A percentile compares a stretch with the other conserved stretches of the same genome.
phyloP scores from a whole-genome alignment of 2,888 invertebrate species.

The Formica aserva region DNA sequence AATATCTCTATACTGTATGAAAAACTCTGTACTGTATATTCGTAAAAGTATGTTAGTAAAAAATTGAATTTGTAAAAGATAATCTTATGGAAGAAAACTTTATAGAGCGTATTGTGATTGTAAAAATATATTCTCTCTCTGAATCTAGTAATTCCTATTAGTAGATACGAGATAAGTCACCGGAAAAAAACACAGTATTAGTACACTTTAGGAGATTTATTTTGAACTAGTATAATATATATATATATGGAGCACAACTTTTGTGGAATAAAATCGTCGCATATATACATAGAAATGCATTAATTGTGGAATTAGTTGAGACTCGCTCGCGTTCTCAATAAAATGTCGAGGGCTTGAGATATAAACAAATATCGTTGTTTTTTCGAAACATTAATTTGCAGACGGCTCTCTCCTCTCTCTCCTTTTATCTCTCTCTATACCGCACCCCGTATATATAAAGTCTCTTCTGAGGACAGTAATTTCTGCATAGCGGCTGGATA shows the following conservation, averaged over 20 bases:
- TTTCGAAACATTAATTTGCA: slow-evolving; percentile 18
- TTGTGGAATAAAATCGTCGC: slow-evolving; percentile 14
- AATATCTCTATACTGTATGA: not conserved
- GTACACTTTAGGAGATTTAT: not conserved
- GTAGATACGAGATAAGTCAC: not conserved
- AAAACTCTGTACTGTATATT: not conserved
- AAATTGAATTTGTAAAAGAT: not conserved
- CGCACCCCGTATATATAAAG: slow-evolving; percentile 34
- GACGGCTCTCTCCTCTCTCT: not conserved
- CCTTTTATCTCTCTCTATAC: not conserved
- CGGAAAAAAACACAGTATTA: not conserved
- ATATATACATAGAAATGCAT: not conserved
- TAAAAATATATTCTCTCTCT: not conserved
- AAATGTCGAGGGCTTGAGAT: slow-evolving; percentile 14
- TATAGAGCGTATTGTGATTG: not conserved
- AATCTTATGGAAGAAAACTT: not conserved
- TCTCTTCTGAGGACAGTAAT: slow-evolving; percentile 37
- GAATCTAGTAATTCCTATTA: not conserved
- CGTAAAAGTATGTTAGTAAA: no score
- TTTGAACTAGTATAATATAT: not conserved
- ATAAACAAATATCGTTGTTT: slow-evolving; percentile 32
- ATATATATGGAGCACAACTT: not conserved
- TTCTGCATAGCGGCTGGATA: slow-evolving; percentile 44
- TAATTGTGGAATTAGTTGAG: slow-evolving; percentile 1
- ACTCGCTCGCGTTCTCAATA: slow-evolving; percentile 5